Evolutionary conservation across 2,888 invertebrate genomes (phyloP).

Genomic region (Drosophila quinaria): DNA sequence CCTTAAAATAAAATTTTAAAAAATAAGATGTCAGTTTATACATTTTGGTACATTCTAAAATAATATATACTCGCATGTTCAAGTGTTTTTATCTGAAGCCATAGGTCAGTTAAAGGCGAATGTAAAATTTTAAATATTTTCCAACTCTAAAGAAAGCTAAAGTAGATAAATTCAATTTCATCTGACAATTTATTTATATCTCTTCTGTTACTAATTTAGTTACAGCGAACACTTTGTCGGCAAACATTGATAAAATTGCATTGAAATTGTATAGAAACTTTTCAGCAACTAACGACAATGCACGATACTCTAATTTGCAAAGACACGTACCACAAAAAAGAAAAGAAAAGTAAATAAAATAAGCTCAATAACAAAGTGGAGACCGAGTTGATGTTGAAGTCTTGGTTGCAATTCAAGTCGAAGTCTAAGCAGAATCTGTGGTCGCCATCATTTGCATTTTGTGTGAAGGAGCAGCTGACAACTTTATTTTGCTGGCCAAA

Average conservation of each 20-base stretch:
- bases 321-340: constrained; percentile 54
- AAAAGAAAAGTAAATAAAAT: constrained; percentile 8
- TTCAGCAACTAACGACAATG: constrained; percentile 60
- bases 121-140: too few relatives aligned
- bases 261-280: constrained; percentile 70
- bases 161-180: neutral
- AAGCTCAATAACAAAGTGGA: constrained; percentile 38
- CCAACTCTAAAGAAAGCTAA: neutral
- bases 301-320: constrained; percentile 77
- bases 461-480: constrained; percentile 78
- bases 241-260: constrained; percentile 54
- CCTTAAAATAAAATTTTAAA: too few relatives aligned
- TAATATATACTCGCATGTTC: too few relatives aligned
- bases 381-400: neutral
- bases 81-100: too few relatives aligned
- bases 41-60: too few relatives aligned
- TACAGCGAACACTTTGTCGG: constrained; percentile 3
- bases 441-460: constrained; percentile 72
- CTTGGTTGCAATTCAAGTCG: constrained; percentile 11
- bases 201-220: too few relatives aligned
- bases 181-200: neutral
- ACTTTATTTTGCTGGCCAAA: constrained; percentile 76
- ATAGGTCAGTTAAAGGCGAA: too few relatives aligned
- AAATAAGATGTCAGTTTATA: too few relatives aligned
- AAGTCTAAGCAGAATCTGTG: constrained; percentile 12